phyloP scores from a whole-genome alignment of 2,113 vertebrate species.

The Danionella cerebrum region DNA sequence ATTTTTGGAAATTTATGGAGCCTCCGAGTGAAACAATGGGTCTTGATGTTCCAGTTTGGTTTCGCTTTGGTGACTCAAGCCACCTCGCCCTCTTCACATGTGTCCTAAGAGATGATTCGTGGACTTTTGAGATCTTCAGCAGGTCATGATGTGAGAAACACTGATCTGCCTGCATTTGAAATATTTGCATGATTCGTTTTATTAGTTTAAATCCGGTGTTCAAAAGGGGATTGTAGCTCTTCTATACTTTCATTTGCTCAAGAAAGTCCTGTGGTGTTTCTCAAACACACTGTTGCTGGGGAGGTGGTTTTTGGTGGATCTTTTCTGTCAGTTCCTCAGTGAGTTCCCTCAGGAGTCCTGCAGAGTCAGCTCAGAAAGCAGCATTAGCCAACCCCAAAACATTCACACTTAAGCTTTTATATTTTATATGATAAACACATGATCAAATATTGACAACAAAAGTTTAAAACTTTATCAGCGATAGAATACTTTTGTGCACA shows the following conservation, averaged over 20 bases:
- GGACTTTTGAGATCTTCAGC: too few relatives aligned
- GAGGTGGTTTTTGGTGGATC: not conserved
- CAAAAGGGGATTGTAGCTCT: too few relatives aligned
- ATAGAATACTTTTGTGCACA: too few relatives aligned
- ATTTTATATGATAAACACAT: too few relatives aligned
- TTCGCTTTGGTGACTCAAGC: not conserved
- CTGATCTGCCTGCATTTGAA: not conserved
- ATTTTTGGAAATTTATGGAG: too few relatives aligned
- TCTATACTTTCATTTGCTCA: not conserved
- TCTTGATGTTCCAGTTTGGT: not conserved
- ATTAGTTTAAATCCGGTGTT: too few relatives aligned
- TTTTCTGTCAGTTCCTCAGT: not conserved
- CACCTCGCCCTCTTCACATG: not conserved
- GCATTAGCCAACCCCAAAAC: not conserved
- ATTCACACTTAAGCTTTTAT: not conserved
- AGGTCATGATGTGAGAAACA: not conserved
- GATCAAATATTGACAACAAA: too few relatives aligned
- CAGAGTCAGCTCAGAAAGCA: not conserved
- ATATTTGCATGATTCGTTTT: too few relatives aligned
- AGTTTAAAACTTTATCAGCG: too few relatives aligned
- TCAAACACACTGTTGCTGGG: not conserved
- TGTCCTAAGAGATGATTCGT: too few relatives aligned
- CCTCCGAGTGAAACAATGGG: too few relatives aligned
- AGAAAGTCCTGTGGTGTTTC: not conserved
- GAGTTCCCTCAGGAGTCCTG: not conserved